Evolutionary conservation across 1,140 invertebrate species (phyloP).

Genomic region (Listronotus oregonensis): DNA sequence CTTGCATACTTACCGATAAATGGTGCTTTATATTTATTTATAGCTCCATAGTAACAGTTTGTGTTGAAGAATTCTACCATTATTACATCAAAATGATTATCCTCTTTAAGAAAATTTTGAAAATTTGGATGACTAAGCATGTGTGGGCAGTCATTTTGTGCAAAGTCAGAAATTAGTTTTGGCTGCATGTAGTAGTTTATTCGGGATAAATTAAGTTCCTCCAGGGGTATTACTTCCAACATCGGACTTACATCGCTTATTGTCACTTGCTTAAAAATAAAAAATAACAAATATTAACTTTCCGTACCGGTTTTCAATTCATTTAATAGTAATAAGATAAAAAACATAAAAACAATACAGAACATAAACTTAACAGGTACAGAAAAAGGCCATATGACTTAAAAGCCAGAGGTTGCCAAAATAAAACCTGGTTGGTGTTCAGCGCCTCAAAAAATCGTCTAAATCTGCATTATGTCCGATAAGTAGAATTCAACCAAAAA

Average conservation of each 20-base stretch:
- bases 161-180: slow-evolving; percentile 18
- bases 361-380: no score
- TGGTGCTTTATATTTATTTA: slow-evolving; percentile 66
- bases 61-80: slow-evolving; percentile 71
- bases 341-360: no score
- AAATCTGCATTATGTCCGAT: no score
- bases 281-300: neutral
- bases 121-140: slow-evolving; percentile 30
- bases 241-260: neutral
- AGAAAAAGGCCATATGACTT: no score
- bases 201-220: neutral
- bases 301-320: no score
- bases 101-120: slow-evolving; percentile 47
- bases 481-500: no score
- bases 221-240: slow-evolving; percentile 5
- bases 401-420: no score
- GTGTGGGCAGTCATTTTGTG: slow-evolving; percentile 22
- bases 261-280: slow-evolving; percentile 5
- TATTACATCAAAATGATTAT: slow-evolving; percentile 64
- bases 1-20: slow-evolving; percentile 60
- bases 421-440: no score
- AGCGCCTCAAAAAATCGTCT: no score
- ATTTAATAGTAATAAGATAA: no score
- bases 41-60: slow-evolving; percentile 69
- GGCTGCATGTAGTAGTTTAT: neutral